A percentile compares a stretch with the other conserved stretches of the same genome.
These are phyloP conservation scores for Rallus crepitans DNA, from an alignment of 2,797 vertebrate species.

Conservation along the genomic window DNA sequence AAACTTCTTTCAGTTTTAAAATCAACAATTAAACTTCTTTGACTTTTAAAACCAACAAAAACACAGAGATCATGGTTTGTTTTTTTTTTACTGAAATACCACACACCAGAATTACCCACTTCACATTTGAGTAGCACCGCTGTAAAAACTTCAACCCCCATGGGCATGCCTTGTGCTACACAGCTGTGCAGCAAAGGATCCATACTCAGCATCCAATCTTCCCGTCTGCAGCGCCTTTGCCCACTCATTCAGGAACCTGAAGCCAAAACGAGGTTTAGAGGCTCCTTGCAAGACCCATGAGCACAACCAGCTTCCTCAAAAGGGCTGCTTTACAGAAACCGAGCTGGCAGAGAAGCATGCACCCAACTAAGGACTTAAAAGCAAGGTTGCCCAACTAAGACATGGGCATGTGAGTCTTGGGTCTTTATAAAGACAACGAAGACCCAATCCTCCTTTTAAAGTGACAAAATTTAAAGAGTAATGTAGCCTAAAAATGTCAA, in stretches of 20 bases:
- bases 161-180: neutral
- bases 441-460: neutral
- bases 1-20: neutral
- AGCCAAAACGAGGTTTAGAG: neutral
- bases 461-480: neutral
- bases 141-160: neutral
- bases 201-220: neutral
- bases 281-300: neutral
- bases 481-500: neutral
- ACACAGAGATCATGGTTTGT: neutral
- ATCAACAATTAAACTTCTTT: neutral
- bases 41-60: neutral
- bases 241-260: neutral
- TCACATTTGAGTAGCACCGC: accelerated
- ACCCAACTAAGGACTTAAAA: neutral
- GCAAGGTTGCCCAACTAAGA: neutral
- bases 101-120: neutral
- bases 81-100: neutral
- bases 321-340: neutral
- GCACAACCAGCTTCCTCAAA: neutral
- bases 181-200: neutral
- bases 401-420: accelerated
- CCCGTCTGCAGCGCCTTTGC: neutral
- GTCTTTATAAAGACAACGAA: neutral
- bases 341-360: neutral